Evolutionary conservation across 2,888 invertebrate genomes (phyloP).

Genomic region (Cheiracanthium punctorium): DNA sequence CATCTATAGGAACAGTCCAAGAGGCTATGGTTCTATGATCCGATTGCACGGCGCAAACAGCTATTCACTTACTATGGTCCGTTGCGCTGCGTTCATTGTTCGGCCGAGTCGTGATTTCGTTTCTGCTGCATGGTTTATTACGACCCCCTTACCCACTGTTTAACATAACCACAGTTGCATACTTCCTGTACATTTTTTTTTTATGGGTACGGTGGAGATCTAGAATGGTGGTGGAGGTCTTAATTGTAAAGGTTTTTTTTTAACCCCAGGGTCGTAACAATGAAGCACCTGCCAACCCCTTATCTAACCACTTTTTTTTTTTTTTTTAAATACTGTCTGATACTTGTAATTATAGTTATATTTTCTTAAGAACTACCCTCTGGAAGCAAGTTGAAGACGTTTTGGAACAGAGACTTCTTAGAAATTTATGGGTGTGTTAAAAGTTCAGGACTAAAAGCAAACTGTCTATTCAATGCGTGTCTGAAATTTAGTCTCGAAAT

Average conservation of each 20-base stretch:
- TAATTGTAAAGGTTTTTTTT: slow-evolving; percentile 4
- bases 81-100: slow-evolving; percentile 50
- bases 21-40: background rate
- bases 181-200: slow-evolving; percentile 56
- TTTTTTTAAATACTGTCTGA: too few relatives aligned
- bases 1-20: background rate
- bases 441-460: too few relatives aligned
- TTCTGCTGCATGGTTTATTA: slow-evolving; percentile 13
- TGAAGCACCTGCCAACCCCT: slow-evolving; percentile 7
- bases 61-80: slow-evolving; percentile 47
- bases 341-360: too few relatives aligned
- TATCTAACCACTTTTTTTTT: too few relatives aligned
- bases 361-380: too few relatives aligned
- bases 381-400: too few relatives aligned
- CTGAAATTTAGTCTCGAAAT: too few relatives aligned
- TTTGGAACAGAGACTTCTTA: too few relatives aligned
- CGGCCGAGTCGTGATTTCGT: slow-evolving; percentile 41
- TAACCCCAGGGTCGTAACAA: slow-evolving; percentile 27
- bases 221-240: slow-evolving; percentile 14
- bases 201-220: slow-evolving; percentile 13
- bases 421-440: too few relatives aligned
- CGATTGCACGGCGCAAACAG: background rate
- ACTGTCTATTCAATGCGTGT: too few relatives aligned
- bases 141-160: slow-evolving; percentile 61
- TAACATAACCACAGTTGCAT: slow-evolving; percentile 54